A percentile compares a stretch with the other conserved stretches of the same genome.
phyloP scores from a whole-genome alignment of 2,888 invertebrate genomes.

The Cheilosia soror region DNA sequence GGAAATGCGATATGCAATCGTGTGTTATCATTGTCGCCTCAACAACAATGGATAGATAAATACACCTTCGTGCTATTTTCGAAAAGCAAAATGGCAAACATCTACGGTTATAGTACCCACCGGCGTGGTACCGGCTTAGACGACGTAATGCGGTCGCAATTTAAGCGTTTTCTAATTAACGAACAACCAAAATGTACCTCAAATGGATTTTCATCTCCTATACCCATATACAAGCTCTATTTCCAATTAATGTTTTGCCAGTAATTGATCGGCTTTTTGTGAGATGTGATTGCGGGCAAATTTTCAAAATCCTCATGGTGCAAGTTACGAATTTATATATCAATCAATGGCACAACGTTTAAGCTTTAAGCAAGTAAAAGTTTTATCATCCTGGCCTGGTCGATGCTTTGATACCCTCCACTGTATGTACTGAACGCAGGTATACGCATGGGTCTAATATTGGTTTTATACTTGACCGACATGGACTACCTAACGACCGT shows the following conservation, averaged over 20 bases:
- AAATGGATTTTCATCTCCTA: constrained; percentile 23
- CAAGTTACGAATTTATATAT: background rate
- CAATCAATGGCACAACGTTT: background rate
- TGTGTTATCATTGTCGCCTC: constrained; percentile 25
- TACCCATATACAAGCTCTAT: background rate
- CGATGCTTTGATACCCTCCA: too few relatives aligned
- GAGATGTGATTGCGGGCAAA: background rate
- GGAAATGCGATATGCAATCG: constrained; percentile 36
- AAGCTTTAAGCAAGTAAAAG: too few relatives aligned
- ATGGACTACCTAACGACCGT: too few relatives aligned
- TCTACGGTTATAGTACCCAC: background rate
- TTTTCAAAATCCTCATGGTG: background rate
- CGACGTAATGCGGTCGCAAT: background rate
- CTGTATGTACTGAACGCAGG: too few relatives aligned
- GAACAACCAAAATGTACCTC: background rate
- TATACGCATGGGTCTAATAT: too few relatives aligned
- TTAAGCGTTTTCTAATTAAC: constrained; percentile 33
- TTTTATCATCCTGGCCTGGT: too few relatives aligned
- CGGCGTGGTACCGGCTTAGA: background rate
- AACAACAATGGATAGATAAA: constrained; percentile 16
- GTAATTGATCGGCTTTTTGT: background rate
- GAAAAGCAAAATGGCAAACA: constrained; percentile 24
- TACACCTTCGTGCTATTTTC: constrained; percentile 9
- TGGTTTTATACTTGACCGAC: too few relatives aligned
- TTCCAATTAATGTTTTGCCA: constrained; percentile 28